Evolutionary conservation across 2,113 vertebrate genomes (phyloP), one percentile per base, ranked within the genome.

Genomic region (Hippocampus barbouri): DNA sequence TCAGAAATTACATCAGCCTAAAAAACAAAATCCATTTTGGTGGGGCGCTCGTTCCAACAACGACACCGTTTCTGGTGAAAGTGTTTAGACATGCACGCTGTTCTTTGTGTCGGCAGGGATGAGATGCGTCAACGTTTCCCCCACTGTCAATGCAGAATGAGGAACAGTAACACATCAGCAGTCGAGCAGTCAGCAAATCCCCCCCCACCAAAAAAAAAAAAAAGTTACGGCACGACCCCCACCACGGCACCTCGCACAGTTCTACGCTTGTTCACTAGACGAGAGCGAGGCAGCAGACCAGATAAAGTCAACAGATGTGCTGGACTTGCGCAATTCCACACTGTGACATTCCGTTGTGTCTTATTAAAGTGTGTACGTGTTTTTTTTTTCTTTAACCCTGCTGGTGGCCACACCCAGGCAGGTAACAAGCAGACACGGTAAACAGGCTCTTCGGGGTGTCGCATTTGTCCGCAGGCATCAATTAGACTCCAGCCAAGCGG

Each of bases 251-350:
- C 53, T 8, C 80, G 80, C 79, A 74, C 79, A 86, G 79, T 30
- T 86, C 79, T 77, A 27, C 8, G 66, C 80, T 82, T 83, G 88
- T 89, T 90, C 85, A 79, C 71, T 10, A 10, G 21, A n/a, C 53
- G 73, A 57, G 78, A 67, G 83, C 68, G 83, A 40, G 45, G 70
- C 60, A 72, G 72, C 79, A 87, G 76, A 89, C 74, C 79, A 82
- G 85, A 91, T 90, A 73, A 78, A 83, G 87, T 87, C 88, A 85
- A 80, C 90, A 91, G 90, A 89, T 91, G 85, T 92, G 85, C 86
- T 89, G 85, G 80, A 90, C 87, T 93, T 93, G 88, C 91, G 87
- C 92, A 92, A 93, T 85, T 82, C 51, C 78, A 60, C 70, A 72
- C 86, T 85, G 79, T 83, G 81, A 69, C 87, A 86, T 88, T 91